These are phyloP conservation scores for Thermophis baileyi DNA, from an alignment of 2,113 vertebrate species.

Conservation along the genomic window DNA sequence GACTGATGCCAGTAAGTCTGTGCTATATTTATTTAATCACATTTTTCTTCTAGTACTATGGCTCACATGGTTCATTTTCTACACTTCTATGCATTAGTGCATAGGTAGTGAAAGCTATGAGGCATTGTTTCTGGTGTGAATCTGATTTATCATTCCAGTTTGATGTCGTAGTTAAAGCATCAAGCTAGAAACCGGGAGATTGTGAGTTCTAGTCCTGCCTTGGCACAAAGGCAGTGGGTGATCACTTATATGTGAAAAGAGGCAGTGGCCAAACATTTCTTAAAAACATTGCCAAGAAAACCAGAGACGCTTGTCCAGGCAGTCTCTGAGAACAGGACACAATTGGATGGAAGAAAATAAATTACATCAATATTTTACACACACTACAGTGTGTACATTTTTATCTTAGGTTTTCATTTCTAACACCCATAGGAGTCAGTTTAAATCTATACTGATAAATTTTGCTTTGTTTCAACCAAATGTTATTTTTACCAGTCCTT, in stretches of 20 bases:
- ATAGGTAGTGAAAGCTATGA: neutral
- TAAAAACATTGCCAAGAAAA: neutral
- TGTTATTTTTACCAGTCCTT: neutral
- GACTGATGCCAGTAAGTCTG: neutral
- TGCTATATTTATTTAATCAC: neutral
- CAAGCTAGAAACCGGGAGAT: neutral
- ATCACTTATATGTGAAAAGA: neutral
- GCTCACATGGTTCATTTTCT: neutral
- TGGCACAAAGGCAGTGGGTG: neutral
- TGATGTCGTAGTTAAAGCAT: neutral
- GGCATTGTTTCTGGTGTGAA: neutral
- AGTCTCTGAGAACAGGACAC: neutral
- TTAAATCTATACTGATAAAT: neutral
- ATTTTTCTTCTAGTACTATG: neutral
- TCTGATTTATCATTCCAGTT: neutral
- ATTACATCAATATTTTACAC: neutral
- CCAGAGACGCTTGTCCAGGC: too few species aligned
- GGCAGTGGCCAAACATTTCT: neutral
- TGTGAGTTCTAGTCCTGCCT: too few species aligned
- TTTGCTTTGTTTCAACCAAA: neutral
- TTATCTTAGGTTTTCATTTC: neutral
- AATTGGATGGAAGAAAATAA: neutral
- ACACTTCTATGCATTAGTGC: neutral
- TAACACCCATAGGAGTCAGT: neutral
- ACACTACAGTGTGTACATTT: neutral